Percentiles rank a stretch among this genome's conserved stretches.
These are phyloP conservation scores for Lithobates sylvaticus DNA, from an alignment of 2,797 vertebrate genomes.

Conservation along the genomic window DNA sequence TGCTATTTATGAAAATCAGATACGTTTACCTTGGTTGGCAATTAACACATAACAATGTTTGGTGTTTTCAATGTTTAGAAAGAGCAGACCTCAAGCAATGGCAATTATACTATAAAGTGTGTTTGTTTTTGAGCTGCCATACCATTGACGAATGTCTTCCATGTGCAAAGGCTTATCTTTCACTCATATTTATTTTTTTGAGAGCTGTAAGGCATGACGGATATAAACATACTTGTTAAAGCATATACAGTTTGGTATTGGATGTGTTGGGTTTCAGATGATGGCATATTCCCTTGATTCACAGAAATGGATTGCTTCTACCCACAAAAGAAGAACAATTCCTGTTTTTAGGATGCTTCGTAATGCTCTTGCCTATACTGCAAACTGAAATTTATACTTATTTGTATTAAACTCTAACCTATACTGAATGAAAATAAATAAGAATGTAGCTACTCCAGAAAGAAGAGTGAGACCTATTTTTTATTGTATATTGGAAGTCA, in stretches of 20 bases:
- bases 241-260: conserved; percentile 43
- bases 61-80: conserved; percentile 1
- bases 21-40: background rate
- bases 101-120: conserved; percentile 58
- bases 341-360: no score
- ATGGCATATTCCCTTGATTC: background rate
- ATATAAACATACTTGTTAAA: conserved; percentile 45
- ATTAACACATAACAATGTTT: conserved; percentile 1
- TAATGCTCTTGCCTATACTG: background rate
- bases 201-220: conserved; percentile 43
- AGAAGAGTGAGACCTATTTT: no score
- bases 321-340: background rate
- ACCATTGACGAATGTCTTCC: conserved; percentile 23
- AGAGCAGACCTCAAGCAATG: conserved; percentile 45
- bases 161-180: conserved; percentile 52
- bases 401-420: no score
- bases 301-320: background rate
- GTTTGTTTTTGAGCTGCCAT: conserved; percentile 43
- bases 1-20: conserved; percentile 12
- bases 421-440: no score
- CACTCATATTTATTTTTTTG: conserved; percentile 48
- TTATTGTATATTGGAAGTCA: no score
- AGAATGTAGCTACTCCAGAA: no score
- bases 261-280: background rate
- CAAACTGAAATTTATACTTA: no score